Base-by-base conservation (phyloP, 2,113 vertebrate species). In the Noturus placidus region DNA sequence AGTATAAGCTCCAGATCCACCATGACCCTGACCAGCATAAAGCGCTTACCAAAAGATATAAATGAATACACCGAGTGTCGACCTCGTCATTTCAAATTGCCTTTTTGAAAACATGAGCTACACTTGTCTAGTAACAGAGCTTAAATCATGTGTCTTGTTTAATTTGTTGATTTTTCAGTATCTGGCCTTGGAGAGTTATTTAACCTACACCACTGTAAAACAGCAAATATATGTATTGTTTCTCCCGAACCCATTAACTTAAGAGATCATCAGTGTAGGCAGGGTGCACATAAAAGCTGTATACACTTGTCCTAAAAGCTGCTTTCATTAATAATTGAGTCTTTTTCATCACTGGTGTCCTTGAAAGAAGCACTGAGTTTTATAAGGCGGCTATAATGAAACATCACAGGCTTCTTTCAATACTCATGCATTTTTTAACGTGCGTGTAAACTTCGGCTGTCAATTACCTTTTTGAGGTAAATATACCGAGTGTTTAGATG, bases 371-470 rank as follows among this genome's bases (percentile, higher is more conserved):
- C 76, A 61, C 27, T 61, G n/a, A 42, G 67, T 91, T 87, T 69
- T 89, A 82, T 83, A 81, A 83, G 25, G 85, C 67, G 52, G 76
- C 72, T 86, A 81, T 80, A 82, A 85, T 86, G 56, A 79, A 82
- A 77, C 70, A 83, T 91, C 88, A 87, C 87, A 88, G 87, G 57
- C 69, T 61, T 79, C 35, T 63, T 70, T 87, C 90, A 84, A 61
- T 69, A 50, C 59, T 76, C 87, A 91, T 91, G 69, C 63, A 87
- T 87, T 82, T 89, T 91, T 89, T 85, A 91, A 82, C 33, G 5
- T 81, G 81, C 78, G 57, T 88, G 84, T 82, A 91, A 91, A 87
- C 82, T 79, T 88, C 74, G 78, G 89, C 61, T 57, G 52, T 83
- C 82, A 56, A 38, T 87, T 77, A 83, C 70, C 81, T 63, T 86